A percentile compares a stretch with the other conserved stretches of the same genome.
phyloP scores from a whole-genome alignment of 1,140 invertebrate species.

The Drosophila ohnishii region DNA sequence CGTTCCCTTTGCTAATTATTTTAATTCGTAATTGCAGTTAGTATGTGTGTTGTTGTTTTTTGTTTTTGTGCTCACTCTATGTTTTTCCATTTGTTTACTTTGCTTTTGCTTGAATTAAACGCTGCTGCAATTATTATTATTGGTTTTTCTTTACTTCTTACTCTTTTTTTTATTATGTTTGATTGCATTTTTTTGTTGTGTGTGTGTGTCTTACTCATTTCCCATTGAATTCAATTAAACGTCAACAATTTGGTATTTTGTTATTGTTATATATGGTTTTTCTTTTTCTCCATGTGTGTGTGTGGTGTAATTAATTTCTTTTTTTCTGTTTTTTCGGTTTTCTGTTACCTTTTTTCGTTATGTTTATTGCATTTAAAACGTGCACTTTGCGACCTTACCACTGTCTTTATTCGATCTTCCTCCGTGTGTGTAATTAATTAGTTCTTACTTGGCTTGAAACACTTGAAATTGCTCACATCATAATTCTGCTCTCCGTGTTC shows the following conservation, averaged over 20 bases:
- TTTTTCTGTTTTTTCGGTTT: constrained; percentile 18
- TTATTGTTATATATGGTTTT: constrained; percentile 32
- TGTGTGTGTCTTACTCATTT: constrained; percentile 44
- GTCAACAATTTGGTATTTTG: constrained; percentile 69
- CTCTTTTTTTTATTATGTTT: constrained; percentile 59
- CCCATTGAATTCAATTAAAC: constrained; percentile 78
- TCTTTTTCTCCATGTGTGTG: constrained; percentile 23
- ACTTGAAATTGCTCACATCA: constrained; percentile 79
- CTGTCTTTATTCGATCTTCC: constrained; percentile 39
- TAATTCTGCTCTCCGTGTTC: constrained; percentile 40
- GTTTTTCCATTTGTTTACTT: constrained; percentile 59
- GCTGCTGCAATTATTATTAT: constrained; percentile 58
- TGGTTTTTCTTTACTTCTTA: constrained; percentile 20
- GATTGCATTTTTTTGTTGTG: constrained; percentile 63
- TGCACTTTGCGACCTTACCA: constrained; percentile 53
- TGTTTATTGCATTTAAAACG: constrained; percentile 76
- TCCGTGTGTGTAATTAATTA: constrained; percentile 42
- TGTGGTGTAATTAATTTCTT: constrained; percentile 43
- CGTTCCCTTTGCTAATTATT: constrained; percentile 40
- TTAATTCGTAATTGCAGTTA: constrained; percentile 60
- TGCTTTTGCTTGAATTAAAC: constrained; percentile 68
- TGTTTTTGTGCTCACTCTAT: constrained; percentile 77
- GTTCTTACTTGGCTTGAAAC: constrained; percentile 68
- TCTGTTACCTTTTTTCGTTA: constrained; percentile 25
- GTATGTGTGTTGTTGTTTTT: constrained; percentile 40